phyloP scores from a whole-genome alignment of 2,888 invertebrate species.

The Seira musarum region DNA sequence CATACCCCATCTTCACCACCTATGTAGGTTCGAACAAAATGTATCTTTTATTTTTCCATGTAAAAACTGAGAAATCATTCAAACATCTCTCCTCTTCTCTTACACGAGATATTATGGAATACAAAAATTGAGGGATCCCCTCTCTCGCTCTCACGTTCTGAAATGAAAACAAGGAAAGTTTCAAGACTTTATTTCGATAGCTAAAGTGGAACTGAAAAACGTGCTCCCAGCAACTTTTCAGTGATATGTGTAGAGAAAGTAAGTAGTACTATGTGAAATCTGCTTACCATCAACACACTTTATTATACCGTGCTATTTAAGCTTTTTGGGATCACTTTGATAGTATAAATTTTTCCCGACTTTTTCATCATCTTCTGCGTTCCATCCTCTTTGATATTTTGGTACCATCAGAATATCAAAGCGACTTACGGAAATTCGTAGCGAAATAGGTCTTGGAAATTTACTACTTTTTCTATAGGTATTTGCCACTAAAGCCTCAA shows the following conservation, averaged over 20 bases:
- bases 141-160: neutral
- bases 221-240: neutral
- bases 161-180: slow-evolving; percentile 27
- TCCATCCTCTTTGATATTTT: slow-evolving; percentile 30
- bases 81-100: slow-evolving; percentile 8
- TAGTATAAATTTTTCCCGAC: slow-evolving; percentile 2
- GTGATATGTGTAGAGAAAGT: slow-evolving; percentile 13
- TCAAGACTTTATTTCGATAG: neutral
- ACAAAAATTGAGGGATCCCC: neutral
- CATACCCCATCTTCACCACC: too few species aligned
- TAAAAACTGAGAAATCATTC: slow-evolving; percentile 34
- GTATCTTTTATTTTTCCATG: slow-evolving; percentile 4
- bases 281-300: slow-evolving; percentile 15
- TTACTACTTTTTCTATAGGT: slow-evolving; percentile 2
- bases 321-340: neutral
- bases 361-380: neutral
- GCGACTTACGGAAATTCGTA: slow-evolving; percentile 18
- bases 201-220: slow-evolving; percentile 2
- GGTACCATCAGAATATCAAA: slow-evolving; percentile 38
- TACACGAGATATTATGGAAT: too few species aligned
- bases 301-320: slow-evolving; percentile 3
- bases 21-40: neutral
- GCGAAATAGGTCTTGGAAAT: neutral
- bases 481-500: neutral
- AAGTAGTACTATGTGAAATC: slow-evolving; percentile 20